Percentiles rank a stretch among this genome's conserved stretches.
Evolutionary conservation across 2,888 invertebrate genomes (phyloP).

Genomic region (Nomada goodeniana): DNA sequence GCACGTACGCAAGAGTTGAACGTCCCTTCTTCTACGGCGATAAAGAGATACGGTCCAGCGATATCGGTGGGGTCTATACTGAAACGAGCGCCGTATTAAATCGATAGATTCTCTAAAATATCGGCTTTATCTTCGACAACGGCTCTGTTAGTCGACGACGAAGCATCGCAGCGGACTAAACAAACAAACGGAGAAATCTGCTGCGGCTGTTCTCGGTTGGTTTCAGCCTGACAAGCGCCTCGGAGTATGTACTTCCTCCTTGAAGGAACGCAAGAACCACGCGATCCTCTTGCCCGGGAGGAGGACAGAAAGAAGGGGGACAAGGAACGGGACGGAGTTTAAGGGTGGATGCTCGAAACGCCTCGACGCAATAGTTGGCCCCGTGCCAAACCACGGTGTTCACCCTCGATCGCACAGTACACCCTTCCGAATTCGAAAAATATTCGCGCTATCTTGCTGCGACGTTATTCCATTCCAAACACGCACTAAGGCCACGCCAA

Average conservation of each 20-base stretch:
- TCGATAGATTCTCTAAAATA: background rate
- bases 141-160: background rate
- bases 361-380: slow-evolving; percentile 69
- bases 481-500: no score
- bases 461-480: slow-evolving; percentile 42
- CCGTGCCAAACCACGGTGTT: slow-evolving; percentile 64
- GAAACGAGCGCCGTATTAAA: background rate
- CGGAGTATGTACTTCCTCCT: slow-evolving; percentile 25
- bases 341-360: slow-evolving; percentile 59
- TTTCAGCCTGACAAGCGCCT: slow-evolving; percentile 32
- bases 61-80: slow-evolving; percentile 4
- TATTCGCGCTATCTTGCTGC: slow-evolving; percentile 44
- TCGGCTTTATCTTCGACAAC: background rate
- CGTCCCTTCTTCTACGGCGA: slow-evolving; percentile 5
- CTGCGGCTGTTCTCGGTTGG: background rate
- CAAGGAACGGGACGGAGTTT: slow-evolving; percentile 13
- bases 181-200: slow-evolving; percentile 10
- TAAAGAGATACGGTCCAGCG: slow-evolving; percentile 21
- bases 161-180: background rate
- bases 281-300: slow-evolving; percentile 49
- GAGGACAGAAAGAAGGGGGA: slow-evolving; percentile 15
- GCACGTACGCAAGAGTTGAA: background rate
- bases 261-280: slow-evolving; percentile 60
- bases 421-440: slow-evolving; percentile 68
- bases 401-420: slow-evolving; percentile 62